Evolutionary conservation across 2,888 invertebrate genomes (phyloP).

Genomic region (Strigamia crassipes): DNA sequence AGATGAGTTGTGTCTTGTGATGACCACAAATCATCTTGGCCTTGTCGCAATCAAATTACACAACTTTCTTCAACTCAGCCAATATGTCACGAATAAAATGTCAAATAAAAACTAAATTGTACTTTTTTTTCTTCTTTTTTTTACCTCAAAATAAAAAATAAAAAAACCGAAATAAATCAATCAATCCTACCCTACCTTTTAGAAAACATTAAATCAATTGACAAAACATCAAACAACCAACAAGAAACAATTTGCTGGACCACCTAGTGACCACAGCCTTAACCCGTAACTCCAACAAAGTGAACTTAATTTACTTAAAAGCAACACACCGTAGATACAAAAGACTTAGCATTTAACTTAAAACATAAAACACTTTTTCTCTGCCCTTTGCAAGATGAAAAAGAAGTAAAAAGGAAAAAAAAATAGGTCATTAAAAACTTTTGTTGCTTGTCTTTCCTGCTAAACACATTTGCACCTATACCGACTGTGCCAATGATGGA

Average conservation of each 20-base stretch:
- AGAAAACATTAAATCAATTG: neutral
- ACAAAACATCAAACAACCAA: neutral
- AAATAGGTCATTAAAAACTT: constrained; percentile 20
- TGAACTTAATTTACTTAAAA: constrained; percentile 42
- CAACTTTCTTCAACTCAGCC: constrained; percentile 11
- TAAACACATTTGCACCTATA: constrained; percentile 35
- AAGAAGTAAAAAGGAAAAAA: neutral
- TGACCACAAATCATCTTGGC: constrained; percentile 33
- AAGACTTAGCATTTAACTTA: neutral
- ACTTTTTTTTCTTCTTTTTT: neutral
- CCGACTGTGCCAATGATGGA: constrained; percentile 33
- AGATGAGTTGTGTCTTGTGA: constrained; percentile 19
- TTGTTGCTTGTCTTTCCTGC: constrained; percentile 28
- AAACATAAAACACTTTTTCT: constrained; percentile 14
- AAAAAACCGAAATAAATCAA: neutral
- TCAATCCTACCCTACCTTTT: neutral
- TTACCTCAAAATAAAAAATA: neutral
- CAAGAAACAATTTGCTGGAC: neutral
- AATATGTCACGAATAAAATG: constrained; percentile 3
- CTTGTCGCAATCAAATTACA: constrained; percentile 37
- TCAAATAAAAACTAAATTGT: neutral
- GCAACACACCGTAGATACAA: constrained; percentile 1
- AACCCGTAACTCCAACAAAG: neutral
- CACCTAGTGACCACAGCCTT: constrained; percentile 9
- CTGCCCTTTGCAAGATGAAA: neutral